These are phyloP conservation scores for Hypomecis atomaria DNA, from an alignment of 2,888 invertebrate genomes.

Conservation along the genomic window DNA sequence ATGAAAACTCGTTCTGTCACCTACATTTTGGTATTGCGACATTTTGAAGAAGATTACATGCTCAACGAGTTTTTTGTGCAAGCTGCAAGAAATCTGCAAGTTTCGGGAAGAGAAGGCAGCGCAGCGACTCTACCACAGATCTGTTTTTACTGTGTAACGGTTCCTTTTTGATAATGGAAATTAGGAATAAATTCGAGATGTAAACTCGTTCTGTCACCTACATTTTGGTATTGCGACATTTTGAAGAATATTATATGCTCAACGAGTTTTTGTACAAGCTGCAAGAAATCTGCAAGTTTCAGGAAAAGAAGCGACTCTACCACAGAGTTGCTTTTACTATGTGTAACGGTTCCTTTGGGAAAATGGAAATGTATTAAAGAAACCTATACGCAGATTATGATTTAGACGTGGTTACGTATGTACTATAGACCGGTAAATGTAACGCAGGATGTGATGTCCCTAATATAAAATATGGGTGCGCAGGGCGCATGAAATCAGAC, in stretches of 20 bases:
- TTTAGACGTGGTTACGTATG: too few species aligned
- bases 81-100: conserved; percentile 1
- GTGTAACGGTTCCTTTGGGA: too few species aligned
- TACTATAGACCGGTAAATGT: too few species aligned
- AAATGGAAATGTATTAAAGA: too few species aligned
- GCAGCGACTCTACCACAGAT: too few species aligned
- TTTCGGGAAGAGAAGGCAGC: neutral
- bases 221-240: conserved; percentile 25
- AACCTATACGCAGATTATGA: too few species aligned
- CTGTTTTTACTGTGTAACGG: too few species aligned
- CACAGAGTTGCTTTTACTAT: too few species aligned
- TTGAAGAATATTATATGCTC: conserved; percentile 18
- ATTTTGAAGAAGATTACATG: conserved; percentile 24
- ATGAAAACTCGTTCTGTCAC: conserved; percentile 22
- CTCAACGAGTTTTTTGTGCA: neutral
- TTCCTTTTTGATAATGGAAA: too few species aligned
- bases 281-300: neutral
- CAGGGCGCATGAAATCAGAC: too few species aligned
- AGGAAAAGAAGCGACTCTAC: neutral
- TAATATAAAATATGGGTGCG: too few species aligned
- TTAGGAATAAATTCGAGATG: conserved; percentile 22
- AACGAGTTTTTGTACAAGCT: conserved; percentile 4
- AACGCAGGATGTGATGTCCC: too few species aligned
- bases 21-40: conserved; percentile 25
- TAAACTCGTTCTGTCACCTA: conserved; percentile 26